A percentile compares a stretch with the other conserved stretches of the same genome.
phyloP scores from a whole-genome alignment of 2,113 vertebrate species.

The Austrofundulus limnaeus region DNA sequence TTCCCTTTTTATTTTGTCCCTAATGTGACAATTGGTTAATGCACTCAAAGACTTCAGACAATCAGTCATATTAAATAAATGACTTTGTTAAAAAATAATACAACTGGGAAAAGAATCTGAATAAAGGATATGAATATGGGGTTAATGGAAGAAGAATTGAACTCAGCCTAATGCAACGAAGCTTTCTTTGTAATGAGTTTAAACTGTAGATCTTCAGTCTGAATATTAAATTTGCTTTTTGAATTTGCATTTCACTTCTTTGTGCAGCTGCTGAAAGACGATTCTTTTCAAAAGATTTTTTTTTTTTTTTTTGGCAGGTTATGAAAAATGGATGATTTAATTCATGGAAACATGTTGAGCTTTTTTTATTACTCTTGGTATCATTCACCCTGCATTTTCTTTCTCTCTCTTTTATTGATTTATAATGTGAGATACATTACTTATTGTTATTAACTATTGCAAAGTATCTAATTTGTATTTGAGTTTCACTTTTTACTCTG shows the following conservation, averaged over 20 bases:
- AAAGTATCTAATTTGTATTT: too few species aligned
- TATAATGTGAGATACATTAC: not conserved
- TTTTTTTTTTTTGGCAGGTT: slow-evolving; percentile 32
- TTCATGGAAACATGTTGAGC: slow-evolving; percentile 13
- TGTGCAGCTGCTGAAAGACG: not conserved
- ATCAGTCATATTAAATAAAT: not conserved
- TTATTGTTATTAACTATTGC: not conserved
- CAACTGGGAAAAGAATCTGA: not conserved
- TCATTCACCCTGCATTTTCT: not conserved
- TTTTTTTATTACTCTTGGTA: not conserved
- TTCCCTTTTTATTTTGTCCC: not conserved
- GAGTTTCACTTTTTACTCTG: not conserved
- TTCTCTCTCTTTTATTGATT: not conserved
- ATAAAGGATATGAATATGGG: not conserved
- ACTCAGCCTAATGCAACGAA: not conserved
- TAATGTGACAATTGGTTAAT: not conserved
- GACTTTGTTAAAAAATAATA: not conserved
- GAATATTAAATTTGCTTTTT: not conserved
- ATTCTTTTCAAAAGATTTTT: slow-evolving; percentile 19
- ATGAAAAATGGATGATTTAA: slow-evolving; percentile 10
- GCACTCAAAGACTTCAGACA: not conserved
- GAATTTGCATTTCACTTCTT: slow-evolving; percentile 3
- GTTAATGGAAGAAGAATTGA: not conserved
- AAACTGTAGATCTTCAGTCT: not conserved
- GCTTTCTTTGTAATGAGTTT: not conserved